A percentile compares a stretch with the other conserved stretches of the same genome.
These are phyloP conservation scores for Aurelia sp. DNA, from an alignment of 30 jellyfish, hydroid and myxozoan genomes.

Conservation along the genomic window DNA sequence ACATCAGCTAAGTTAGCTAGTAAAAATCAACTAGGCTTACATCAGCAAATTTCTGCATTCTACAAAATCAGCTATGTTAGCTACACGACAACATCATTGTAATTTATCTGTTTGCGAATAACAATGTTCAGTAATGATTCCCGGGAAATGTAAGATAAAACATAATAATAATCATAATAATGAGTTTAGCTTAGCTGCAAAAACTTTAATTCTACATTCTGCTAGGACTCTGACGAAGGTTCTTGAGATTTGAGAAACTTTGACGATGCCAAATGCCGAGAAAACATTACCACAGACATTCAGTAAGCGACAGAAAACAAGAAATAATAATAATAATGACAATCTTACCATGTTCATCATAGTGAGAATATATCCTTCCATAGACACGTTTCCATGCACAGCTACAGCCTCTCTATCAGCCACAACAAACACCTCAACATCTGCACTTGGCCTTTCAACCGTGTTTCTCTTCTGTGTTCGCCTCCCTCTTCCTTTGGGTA, in stretches of 20 bases:
- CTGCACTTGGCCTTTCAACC: slow-evolving; percentile 67
- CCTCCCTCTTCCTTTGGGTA: neutral
- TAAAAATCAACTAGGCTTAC: no score
- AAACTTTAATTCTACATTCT: no score
- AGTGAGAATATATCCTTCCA: slow-evolving; percentile 87
- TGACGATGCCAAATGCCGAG: neutral
- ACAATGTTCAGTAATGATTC: no score
- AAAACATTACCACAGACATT: neutral
- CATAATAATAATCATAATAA: no score
- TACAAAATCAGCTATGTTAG: no score
- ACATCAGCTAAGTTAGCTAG: no score
- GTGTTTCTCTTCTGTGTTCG: slow-evolving; percentile 54
- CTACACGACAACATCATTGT: no score
- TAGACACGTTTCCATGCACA: slow-evolving; percentile 86
- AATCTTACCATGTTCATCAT: slow-evolving; percentile 98
- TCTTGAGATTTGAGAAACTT: neutral
- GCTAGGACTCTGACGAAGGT: no score
- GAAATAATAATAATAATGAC: neutral
- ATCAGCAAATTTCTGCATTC: no score
- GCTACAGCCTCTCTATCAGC: slow-evolving; percentile 86
- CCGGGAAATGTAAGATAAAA: no score
- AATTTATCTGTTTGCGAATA: no score
- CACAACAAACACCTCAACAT: slow-evolving; percentile 87
- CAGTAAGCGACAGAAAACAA: neutral
- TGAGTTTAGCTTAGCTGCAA: no score